These are phyloP conservation scores for Ophion ellenae DNA, from an alignment of 2,888 invertebrate genomes.

Conservation along the genomic window DNA sequence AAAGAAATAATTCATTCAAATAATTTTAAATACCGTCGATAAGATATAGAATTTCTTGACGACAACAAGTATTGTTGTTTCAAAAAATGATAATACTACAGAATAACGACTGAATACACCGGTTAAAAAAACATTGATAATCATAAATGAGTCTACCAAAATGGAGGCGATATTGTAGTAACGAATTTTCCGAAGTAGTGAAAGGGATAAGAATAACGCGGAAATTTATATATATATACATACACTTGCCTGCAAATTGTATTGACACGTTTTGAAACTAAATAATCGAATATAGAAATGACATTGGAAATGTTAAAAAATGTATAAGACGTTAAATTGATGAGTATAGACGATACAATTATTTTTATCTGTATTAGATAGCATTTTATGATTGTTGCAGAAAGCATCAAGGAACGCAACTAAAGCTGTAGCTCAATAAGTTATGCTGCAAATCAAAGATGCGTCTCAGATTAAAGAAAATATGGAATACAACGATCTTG, in stretches of 20 bases:
- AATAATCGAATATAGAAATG: slow-evolving; percentile 34
- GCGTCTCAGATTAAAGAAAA: slow-evolving; percentile 28
- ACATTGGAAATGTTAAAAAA: slow-evolving; percentile 29
- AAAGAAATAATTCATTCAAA: slow-evolving; percentile 19
- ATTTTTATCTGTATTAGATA: slow-evolving; percentile 14
- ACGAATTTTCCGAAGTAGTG: slow-evolving; percentile 25
- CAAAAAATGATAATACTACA: slow-evolving; percentile 23
- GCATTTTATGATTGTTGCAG: slow-evolving; percentile 27
- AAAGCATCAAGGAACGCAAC: slow-evolving; percentile 27
- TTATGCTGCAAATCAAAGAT: slow-evolving; percentile 24
- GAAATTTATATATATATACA: slow-evolving; percentile 14
- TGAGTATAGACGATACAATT: slow-evolving; percentile 20
- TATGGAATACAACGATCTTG: slow-evolving; percentile 26
- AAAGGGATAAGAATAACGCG: slow-evolving; percentile 24
- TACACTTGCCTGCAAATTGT: slow-evolving; percentile 16
- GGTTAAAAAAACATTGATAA: slow-evolving; percentile 18
- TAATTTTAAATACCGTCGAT: slow-evolving; percentile 4
- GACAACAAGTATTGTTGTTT: slow-evolving; percentile 5
- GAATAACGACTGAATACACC: slow-evolving; percentile 23
- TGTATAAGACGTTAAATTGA: slow-evolving; percentile 25
- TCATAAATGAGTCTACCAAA: slow-evolving; percentile 23
- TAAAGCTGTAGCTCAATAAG: slow-evolving; percentile 25
- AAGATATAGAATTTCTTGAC: slow-evolving; percentile 11
- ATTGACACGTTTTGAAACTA: slow-evolving; percentile 21
- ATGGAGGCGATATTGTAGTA: slow-evolving; percentile 22